phyloP scores from a whole-genome alignment of 1,140 invertebrate species.

The Drosophila kanapiae region DNA sequence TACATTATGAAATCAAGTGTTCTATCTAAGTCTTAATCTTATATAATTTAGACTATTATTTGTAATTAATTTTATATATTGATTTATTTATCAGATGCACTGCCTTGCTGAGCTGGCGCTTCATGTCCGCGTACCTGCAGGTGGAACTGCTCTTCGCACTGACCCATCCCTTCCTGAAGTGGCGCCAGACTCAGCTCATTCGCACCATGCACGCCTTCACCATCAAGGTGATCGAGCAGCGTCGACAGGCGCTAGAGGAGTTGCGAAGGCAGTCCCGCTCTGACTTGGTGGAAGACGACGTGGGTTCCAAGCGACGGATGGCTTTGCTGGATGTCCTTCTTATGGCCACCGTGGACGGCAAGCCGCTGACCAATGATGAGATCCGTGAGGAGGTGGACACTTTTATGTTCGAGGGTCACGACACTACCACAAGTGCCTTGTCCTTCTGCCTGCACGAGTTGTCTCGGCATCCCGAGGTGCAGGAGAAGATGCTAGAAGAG shows the following conservation, averaged over 20 bases:
- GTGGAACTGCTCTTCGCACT: slow-evolving; percentile 69
- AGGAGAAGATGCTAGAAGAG: slow-evolving; percentile 77
- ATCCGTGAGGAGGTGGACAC: slow-evolving; percentile 90
- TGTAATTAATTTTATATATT: neutral
- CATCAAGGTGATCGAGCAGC: slow-evolving; percentile 86
- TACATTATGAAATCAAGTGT: neutral
- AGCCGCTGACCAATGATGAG: slow-evolving; percentile 87
- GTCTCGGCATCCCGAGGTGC: slow-evolving; percentile 62
- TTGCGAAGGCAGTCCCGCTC: slow-evolving; percentile 1
- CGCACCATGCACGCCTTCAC: slow-evolving; percentile 90
- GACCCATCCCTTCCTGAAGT: slow-evolving; percentile 81
- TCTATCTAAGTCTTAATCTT: too few species aligned
- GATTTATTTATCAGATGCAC: slow-evolving; percentile 45
- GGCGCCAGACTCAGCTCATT: slow-evolving; percentile 86
- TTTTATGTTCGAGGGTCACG: slow-evolving; percentile 89
- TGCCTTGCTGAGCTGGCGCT: slow-evolving; percentile 63
- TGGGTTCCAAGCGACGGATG: slow-evolving; percentile 86
- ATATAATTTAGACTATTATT: too few species aligned
- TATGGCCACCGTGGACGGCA: slow-evolving; percentile 86
- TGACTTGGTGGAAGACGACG: slow-evolving; percentile 10
- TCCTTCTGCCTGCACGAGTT: slow-evolving; percentile 65
- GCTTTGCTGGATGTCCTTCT: slow-evolving; percentile 91
- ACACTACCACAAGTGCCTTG: slow-evolving; percentile 75
- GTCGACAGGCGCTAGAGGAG: slow-evolving; percentile 66
- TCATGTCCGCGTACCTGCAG: slow-evolving; percentile 59